These are phyloP conservation scores for Crypturellus undulatus DNA, from an alignment of 2,113 vertebrate species.

Conservation along the genomic window DNA sequence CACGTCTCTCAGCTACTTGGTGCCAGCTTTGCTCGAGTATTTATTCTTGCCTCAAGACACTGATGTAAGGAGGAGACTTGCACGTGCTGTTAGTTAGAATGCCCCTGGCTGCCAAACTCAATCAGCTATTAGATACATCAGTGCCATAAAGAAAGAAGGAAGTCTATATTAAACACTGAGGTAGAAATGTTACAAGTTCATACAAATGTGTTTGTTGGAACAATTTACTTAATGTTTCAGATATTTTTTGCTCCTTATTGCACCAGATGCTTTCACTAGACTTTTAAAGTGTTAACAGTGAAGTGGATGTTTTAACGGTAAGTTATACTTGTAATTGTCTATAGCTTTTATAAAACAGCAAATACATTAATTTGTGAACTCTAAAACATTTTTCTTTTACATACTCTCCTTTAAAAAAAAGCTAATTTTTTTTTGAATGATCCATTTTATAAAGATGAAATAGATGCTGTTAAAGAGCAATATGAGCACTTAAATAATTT, in stretches of 20 bases:
- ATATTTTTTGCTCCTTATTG: neutral
- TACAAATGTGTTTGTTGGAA: neutral
- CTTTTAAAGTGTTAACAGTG: neutral
- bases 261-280: neutral
- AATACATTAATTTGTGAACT: neutral
- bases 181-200: neutral
- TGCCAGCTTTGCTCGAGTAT: neutral
- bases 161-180: neutral
- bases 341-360: neutral
- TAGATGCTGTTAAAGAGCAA: neutral
- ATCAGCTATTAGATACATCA: neutral
- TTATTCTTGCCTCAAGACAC: neutral
- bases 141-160: neutral
- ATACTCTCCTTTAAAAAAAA: neutral
- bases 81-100: neutral
- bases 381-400: neutral
- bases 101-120: neutral
- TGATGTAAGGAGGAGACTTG: neutral
- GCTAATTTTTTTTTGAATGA: neutral
- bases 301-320: neutral
- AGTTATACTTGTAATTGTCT: conserved; percentile 2
- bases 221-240: neutral
- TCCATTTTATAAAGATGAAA: neutral
- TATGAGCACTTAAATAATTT: neutral
- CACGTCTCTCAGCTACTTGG: neutral